A percentile compares a stretch with the other conserved stretches of the same genome.
phyloP scores from a whole-genome alignment of 2,888 invertebrate species.

The Diachrysia chrysitis region DNA sequence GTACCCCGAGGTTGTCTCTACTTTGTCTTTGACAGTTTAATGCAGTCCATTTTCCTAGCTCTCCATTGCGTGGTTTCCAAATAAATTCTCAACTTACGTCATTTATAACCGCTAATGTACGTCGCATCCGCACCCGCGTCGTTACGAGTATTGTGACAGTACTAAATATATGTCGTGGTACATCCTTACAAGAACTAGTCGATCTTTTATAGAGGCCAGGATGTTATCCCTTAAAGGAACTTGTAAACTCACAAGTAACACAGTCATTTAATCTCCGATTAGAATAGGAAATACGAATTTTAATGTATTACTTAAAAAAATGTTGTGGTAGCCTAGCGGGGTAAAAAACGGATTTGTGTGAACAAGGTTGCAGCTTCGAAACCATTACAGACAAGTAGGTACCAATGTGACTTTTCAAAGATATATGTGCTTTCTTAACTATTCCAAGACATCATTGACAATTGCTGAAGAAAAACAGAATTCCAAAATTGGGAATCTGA shows the following conservation, averaged over 20 bases:
- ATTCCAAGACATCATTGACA: too few species aligned
- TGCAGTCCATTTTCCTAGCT: slow-evolving; percentile 40
- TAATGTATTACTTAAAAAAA: too few species aligned
- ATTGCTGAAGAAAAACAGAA: too few species aligned
- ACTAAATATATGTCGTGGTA: slow-evolving; percentile 40
- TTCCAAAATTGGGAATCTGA: too few species aligned
- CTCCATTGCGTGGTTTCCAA: slow-evolving; percentile 51
- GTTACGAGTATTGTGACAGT: slow-evolving; percentile 52
- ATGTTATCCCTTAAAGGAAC: slow-evolving; percentile 16
- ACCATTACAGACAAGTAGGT: too few species aligned
- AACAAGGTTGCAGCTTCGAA: too few species aligned
- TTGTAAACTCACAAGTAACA: slow-evolving; percentile 8
- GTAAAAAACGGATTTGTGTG: too few species aligned
- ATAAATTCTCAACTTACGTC: slow-evolving; percentile 58
- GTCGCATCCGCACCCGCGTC: slow-evolving; percentile 57
- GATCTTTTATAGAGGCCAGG: slow-evolving; percentile 36
- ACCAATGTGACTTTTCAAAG: too few species aligned
- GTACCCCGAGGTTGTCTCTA: slow-evolving; percentile 33
- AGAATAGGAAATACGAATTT: too few species aligned
- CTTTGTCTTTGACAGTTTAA: slow-evolving; percentile 56
- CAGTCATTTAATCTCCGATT: too few species aligned
- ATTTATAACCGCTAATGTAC: slow-evolving; percentile 61
- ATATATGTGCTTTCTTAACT: too few species aligned
- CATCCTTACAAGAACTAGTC: slow-evolving; percentile 24
- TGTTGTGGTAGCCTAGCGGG: too few species aligned